Base-by-base conservation (phyloP, 1,140 invertebrate genomes). In the Drosophila bocqueti region DNA sequence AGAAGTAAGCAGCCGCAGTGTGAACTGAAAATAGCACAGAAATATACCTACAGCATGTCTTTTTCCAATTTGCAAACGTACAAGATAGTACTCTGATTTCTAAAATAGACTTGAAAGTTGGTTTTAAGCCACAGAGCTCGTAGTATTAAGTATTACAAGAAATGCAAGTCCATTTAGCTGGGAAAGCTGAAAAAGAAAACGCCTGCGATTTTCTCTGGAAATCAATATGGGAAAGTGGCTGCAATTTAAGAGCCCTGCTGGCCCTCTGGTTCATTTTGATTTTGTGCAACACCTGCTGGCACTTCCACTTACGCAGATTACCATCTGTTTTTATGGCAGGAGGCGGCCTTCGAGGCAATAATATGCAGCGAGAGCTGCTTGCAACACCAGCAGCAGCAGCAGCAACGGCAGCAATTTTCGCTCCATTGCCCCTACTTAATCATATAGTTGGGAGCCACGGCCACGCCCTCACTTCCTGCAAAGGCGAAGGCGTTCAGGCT, bases 241-340 rank as follows among this genome's bases (percentile, higher is more conserved):
- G 24, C n/a, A 55, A 66, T 69, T 69, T 67, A 36, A 45, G 47
- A 38, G 49, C 24, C 31, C 40, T 13, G 36, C 55, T 11, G 15
- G 55, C 43, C n/a, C n/a, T 45, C 31, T n/a, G 59, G 10, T 21
- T 45, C 63, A 34, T 62, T 65, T 66, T 68, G 60, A 65, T 47
- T 66, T 68, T 31, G 34, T 50, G 54, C 65, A 63, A 55, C 81
- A 84, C 78, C 82, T 83, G 80, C 83, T 83, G 81, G 71, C 81
- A 77, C 81, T 76, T 77, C 72, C 81, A 84, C 81, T 84, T 81
- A 84, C 81, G 81, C 77, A 84, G 72, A 84, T 84, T 84, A 81
- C 81, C 69, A 83, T 83, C 81, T 83, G 76, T 83, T 84, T 79
- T 76, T 84, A 83, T 84, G 72, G 81, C 69, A 72, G 54, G 9